Base-by-base conservation (phyloP, 2,888 invertebrate genomes). In the Boloria selene region DNA sequence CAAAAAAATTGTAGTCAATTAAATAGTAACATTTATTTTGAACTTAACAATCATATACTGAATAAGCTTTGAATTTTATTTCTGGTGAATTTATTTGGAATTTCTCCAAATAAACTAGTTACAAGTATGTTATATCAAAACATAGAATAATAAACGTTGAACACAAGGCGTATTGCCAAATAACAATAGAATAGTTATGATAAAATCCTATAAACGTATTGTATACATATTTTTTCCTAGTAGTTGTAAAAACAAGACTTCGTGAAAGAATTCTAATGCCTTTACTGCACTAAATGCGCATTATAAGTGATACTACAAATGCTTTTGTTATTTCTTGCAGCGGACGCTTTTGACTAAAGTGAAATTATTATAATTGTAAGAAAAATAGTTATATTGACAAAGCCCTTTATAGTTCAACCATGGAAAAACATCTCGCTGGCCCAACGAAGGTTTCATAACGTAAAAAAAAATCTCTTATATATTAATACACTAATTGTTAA, bases 41-140 rank as follows among this genome's bases (percentile, higher is more conserved):
- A 17, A 50, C 10, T 17, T 3, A 7, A 50, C 10, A 17, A 50
- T 17, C 7, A 17, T 50, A 2, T 10, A 18, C 6, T n/a, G 14
- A 31, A 44, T 6, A 18, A 22, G 10, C 10, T 2, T 38, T 31
- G 31, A 7, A 7, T 31, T 31, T 31, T 31, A 31, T 31, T 31
- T 31, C 31, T 31, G 31, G 31, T 31, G 31, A 31, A 7, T 31
- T 38, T 38, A 38, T 53, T 68, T 67, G 67, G 67, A 60, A 31
- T 61, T 64, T 67, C 56, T 64, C 67, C 67, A 67, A 64, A 67
- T 45, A 61, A 18, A 51, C 61, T 55, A 38, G 18, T 61, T 45
- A 26, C 47, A 17, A 18, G 17, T 50, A 50, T 50, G 13, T 59
- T 59, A 63, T 42, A 61, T 61, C n/a, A n/a, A 44, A 42, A 67